Evolutionary conservation across 1,140 invertebrate species (phyloP), one percentile per base, ranked within the genome.

Genomic region (Drosophila truncata): DNA sequence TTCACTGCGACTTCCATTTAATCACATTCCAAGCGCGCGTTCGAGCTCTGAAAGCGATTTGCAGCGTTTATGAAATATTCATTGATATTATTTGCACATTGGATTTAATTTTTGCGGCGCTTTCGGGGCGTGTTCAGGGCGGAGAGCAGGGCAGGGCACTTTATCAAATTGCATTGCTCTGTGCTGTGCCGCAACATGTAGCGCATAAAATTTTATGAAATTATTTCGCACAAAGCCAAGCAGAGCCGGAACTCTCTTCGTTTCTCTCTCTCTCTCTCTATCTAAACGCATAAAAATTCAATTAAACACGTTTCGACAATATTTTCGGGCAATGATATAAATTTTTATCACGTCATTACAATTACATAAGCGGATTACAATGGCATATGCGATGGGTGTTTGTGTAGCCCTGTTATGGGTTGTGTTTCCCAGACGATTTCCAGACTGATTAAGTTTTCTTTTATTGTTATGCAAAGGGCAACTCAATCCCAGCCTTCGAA

Each of bases 331-430:
- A 88, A 69, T 87, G 65, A 88, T 83, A 87, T 87, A 74, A 87
- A 87, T 87, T 88, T 88, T 88, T 84, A 88, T 87, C 84, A 81
- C 80, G 85, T 66, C 80, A 84, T 87, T 87, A 88, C 84, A 88
- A 88, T 88, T 88, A 88, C 85, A 84, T 81, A 90, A 88, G 72
- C 80, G 73, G 84, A 88, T 88, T 88, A 78, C 75, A 60, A 35
- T 11, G 31, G 73, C 73, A 76, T 69, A 70, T 71, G 63, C 60
- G 39, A 11, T 29, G 42, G 44, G 41, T 65, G 37, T 35, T 23
- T 57, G 46, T 29, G n/a, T 25, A 6, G 16, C 35, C 11, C 9
- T 23, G 18, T 50, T 5, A 37, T 54, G 37, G 66, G 29, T 9
- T 50, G 27, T 66, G 33, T 67, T 73, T 58, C 58, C 75, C 66